Percentiles rank a stretch among this genome's conserved stretches.
These are phyloP conservation scores for Grantiella picta DNA, from an alignment of 2,113 vertebrate species.

Conservation along the genomic window DNA sequence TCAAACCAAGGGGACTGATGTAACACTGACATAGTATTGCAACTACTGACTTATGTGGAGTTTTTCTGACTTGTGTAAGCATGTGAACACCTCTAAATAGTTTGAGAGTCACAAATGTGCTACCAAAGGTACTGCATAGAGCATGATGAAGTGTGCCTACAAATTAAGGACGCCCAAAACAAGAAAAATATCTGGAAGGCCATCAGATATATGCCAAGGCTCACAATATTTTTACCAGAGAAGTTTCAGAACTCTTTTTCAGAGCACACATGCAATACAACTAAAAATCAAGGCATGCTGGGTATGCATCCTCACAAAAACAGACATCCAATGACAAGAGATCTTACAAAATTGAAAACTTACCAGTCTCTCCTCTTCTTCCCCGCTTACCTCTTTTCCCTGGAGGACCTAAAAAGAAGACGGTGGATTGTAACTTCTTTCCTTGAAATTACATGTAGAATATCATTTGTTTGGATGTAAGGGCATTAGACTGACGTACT, in stretches of 20 bases:
- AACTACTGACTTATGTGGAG: not conserved
- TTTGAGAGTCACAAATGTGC: not conserved
- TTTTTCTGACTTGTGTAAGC: not conserved
- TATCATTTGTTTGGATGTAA: not conserved
- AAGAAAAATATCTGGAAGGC: not conserved
- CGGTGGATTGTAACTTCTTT: not conserved
- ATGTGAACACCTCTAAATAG: not conserved
- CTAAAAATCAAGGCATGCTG: not conserved
- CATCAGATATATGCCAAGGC: not conserved
- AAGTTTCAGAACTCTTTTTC: not conserved
- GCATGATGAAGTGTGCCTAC: not conserved
- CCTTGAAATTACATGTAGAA: not conserved
- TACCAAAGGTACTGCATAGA: accelerated
- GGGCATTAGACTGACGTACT: not conserved
- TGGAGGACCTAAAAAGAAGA: slow-evolving; percentile 86
- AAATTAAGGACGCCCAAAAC: not conserved
- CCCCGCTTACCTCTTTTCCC: slow-evolving; percentile 96
- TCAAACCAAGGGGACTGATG: not conserved
- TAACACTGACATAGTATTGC: not conserved
- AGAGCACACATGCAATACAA: not conserved
- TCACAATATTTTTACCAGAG: not conserved
- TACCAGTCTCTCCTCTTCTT: slow-evolving; percentile 94
- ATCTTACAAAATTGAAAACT: slow-evolving; percentile 53
- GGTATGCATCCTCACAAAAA: not conserved
- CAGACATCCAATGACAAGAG: not conserved